Conservation (phyloP, 2,888 invertebrate genomes). For the Polyploca ridens region DNA sequence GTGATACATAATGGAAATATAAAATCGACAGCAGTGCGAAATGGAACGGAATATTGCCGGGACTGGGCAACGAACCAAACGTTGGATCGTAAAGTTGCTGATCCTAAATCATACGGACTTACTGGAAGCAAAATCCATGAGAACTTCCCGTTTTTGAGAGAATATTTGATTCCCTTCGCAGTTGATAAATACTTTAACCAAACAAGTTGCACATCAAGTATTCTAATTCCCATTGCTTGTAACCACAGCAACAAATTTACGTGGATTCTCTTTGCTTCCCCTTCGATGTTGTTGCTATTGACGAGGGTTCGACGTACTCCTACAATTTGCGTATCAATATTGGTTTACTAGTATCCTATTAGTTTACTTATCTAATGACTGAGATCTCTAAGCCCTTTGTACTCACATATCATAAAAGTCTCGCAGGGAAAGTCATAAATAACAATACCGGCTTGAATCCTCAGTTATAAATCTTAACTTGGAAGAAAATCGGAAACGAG, state of each 20-base stretch:
- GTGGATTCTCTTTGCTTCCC: conserved; percentile 44
- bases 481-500: neutral
- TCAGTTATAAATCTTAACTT: neutral
- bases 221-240: conserved; percentile 30
- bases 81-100: conserved; percentile 2
- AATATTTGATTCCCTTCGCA: neutral
- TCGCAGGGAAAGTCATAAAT: neutral
- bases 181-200: neutral
- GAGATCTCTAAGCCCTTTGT: neutral
- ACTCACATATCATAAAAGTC: neutral
- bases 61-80: neutral
- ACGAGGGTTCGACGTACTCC: conserved; percentile 54
- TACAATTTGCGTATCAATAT: conserved; percentile 47
- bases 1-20: neutral
- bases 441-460: neutral
- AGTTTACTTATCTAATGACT: neutral
- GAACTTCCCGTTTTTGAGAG: neutral
- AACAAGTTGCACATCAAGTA: conserved; percentile 14
- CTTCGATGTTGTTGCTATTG: conserved; percentile 47
- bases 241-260: conserved; percentile 53
- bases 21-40: conserved; percentile 1
- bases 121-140: neutral
- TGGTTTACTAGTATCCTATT: conserved; percentile 23
- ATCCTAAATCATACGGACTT: neutral
- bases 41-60: neutral